A percentile compares a stretch with the other conserved stretches of the same genome.
Evolutionary conservation across 2,113 vertebrate genomes (phyloP).

Genomic region (Hippocampus abdominalis): DNA sequence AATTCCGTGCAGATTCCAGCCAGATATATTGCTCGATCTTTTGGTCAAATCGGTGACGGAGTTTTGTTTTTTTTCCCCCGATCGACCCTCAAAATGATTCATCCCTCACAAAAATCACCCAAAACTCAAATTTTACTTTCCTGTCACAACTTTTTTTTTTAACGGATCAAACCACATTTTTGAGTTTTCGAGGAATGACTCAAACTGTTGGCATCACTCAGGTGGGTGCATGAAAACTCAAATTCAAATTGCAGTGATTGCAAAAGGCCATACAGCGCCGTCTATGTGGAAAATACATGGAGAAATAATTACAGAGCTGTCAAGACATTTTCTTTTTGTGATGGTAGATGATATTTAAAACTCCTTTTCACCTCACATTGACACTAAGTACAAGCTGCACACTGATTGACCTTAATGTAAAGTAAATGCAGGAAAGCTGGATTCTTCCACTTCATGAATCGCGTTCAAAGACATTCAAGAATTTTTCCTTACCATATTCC

Average conservation of each 20-base stretch:
- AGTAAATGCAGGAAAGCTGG: conserved; percentile 12
- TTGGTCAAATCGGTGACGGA: no score
- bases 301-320: neutral
- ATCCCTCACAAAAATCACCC: no score
- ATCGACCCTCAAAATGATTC: no score
- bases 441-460: neutral
- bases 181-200: no score
- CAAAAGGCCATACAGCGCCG: neutral
- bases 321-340: neutral
- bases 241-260: neutral
- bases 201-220: neutral
- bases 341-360: neutral
- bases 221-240: neutral
- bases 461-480: conserved; percentile 2
- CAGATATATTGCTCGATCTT: no score
- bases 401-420: conserved; percentile 6
- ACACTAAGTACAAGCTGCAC: neutral
- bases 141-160: no score
- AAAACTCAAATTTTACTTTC: no score
- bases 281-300: neutral
- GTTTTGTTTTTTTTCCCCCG: no score
- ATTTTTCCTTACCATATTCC: conserved; percentile 36
- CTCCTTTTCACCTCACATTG: neutral
- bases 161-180: no score
- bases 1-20: no score